Evolutionary conservation across 2,113 vertebrate species (phyloP).

Genomic region (Xenopus laevis): DNA sequence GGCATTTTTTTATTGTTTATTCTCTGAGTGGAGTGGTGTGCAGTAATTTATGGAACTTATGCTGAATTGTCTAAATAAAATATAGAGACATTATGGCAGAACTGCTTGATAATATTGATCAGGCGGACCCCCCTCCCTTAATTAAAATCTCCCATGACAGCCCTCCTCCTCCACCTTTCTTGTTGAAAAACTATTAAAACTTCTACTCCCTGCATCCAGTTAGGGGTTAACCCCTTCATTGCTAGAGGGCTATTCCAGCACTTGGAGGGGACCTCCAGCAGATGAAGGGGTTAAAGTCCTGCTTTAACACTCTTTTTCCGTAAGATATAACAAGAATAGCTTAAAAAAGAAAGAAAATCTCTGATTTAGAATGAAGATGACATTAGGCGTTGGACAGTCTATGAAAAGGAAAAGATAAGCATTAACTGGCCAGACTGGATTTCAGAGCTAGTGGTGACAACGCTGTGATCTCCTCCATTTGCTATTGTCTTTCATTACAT

Average conservation of each 20-base stretch:
- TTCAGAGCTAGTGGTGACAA: slow-evolving; percentile 32
- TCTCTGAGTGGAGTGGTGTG: slow-evolving; percentile 46
- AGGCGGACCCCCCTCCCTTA: background rate
- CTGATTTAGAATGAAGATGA: too few species aligned
- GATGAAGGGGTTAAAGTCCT: slow-evolving; percentile 41
- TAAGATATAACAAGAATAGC: background rate
- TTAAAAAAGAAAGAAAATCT: too few species aligned
- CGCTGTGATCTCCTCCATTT: slow-evolving; percentile 16
- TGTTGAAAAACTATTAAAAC: slow-evolving; percentile 12
- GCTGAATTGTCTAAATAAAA: slow-evolving; percentile 20
- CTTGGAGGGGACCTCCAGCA: slow-evolving; percentile 26
- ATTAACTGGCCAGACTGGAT: slow-evolving; percentile 23
- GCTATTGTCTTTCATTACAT: background rate
- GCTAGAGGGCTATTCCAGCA: slow-evolving; percentile 19
- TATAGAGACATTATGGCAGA: slow-evolving; percentile 10
- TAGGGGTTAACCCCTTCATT: slow-evolving; percentile 37
- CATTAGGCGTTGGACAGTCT: background rate
- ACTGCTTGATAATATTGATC: background rate
- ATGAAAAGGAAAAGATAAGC: background rate
- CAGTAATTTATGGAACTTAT: slow-evolving; percentile 47
- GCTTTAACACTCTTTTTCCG: slow-evolving; percentile 27
- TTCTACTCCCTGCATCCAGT: slow-evolving; percentile 12
- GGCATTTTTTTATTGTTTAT: slow-evolving; percentile 64
- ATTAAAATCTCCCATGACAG: too few species aligned
- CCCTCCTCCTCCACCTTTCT: background rate